Conservation (phyloP, 1,140 invertebrate species). For the Eupristina koningsbergeri region DNA sequence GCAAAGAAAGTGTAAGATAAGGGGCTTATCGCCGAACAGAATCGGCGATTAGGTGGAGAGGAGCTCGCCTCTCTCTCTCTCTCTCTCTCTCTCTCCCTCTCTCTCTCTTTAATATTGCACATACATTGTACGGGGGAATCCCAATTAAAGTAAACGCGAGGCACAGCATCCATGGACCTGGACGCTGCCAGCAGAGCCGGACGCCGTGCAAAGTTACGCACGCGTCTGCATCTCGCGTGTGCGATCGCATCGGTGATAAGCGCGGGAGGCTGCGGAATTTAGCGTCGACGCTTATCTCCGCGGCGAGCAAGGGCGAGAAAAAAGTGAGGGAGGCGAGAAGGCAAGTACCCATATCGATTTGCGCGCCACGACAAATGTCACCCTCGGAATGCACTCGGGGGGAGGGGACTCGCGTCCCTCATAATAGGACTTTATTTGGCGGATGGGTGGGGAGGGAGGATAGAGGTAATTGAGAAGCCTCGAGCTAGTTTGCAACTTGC, state of each 20-base stretch:
- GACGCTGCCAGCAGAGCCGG: neutral
- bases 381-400: too few species aligned
- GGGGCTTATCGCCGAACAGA: neutral
- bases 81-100: neutral
- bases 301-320: conserved; percentile 13
- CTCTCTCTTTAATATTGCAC: neutral
- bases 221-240: conserved; percentile 46
- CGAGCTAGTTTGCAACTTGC: neutral
- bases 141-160: conserved; percentile 43
- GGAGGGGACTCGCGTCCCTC: neutral
- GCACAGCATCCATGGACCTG: neutral
- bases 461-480: neutral
- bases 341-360: too few species aligned
- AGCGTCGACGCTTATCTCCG: conserved; percentile 9
- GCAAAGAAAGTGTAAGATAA: conserved; percentile 40
- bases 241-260: conserved; percentile 36
- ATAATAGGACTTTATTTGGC: neutral
- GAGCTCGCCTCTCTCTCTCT: neutral
- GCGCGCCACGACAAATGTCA: too few species aligned
- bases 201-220: conserved; percentile 38
- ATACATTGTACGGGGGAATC: conserved; percentile 22
- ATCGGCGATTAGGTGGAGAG: conserved; percentile 33
- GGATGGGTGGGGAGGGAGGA: neutral
- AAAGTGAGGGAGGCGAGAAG: neutral
- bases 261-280: neutral